Evolutionary conservation across 37 sponge, comb jelly and placozoan genomes (phyloP), one percentile per base, ranked within the genome.

Genomic region (Beroe forskalii): DNA sequence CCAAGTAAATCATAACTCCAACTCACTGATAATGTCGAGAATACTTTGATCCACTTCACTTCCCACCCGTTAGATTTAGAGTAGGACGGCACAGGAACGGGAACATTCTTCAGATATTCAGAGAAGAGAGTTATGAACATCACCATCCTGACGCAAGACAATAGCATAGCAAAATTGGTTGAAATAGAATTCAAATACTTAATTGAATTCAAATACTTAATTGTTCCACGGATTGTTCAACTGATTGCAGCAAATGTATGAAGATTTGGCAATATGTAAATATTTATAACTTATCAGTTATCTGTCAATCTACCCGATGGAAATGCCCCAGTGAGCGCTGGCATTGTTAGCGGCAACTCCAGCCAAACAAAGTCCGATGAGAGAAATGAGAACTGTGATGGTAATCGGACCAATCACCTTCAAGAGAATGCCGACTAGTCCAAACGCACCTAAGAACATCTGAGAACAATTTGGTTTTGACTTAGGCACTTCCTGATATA

Each of bases 401-500:
- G 90, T 90, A 2, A 90, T 90, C 23, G 90, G 90, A 30, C 90
- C 90, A 30, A 90, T 90, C 17, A 90, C 31, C 42, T 39, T 62
- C 25, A 90, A 64, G n/a, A 62, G 67, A 1, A 90, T 23, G 8
- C 90, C 90, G 64, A 62, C 90, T 41, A 90, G 42, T 3, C 90
- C 90, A 20, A 64, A 40, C 40, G 25, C 40, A 17, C 90, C 90
- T 1, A 90, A 27, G 19, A 90, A 23, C 41, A 90, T 40, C 67
- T 90, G 90, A 62, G 63, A 28, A 37, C 6, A 9, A 55, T 55
- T 55, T 55, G 9, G 60, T 55, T 55, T n/a, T n/a, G n/a, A n/a
- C n/a, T n/a, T n/a, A n/a, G n/a, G n/a, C n/a, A n/a, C n/a, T n/a
- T n/a, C n/a, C n/a, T n/a, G n/a, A n/a, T n/a, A n/a, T n/a, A n/a